phyloP scores from a whole-genome alignment of 2,113 vertebrate species.

The Stictonetta naevosa region DNA sequence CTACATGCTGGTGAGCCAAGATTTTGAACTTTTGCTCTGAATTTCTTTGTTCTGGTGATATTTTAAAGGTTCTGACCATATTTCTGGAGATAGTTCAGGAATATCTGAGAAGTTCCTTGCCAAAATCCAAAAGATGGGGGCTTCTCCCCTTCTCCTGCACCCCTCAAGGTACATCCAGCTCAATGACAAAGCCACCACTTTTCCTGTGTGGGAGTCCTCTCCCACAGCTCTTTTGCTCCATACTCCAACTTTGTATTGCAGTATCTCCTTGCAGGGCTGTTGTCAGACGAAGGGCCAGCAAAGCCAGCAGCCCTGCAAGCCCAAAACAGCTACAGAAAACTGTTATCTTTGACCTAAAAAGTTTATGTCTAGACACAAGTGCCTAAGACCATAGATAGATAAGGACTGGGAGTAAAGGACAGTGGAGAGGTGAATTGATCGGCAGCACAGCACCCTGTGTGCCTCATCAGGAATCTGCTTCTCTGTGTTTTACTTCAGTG shows the following conservation, averaged over 20 bases:
- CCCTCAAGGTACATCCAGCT: neutral
- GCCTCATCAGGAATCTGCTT: neutral
- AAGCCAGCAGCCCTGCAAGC: accelerated
- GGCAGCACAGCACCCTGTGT: neutral
- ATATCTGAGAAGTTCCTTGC: neutral
- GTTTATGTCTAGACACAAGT: neutral
- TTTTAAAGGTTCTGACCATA: neutral
- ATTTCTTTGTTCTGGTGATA: accelerated
- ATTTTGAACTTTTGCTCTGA: neutral
- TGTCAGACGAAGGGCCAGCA: neutral
- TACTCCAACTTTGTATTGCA: neutral
- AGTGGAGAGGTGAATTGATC: neutral
- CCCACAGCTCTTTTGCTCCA: accelerated
- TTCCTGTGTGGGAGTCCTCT: neutral
- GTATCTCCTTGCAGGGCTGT: neutral
- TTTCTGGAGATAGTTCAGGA: neutral
- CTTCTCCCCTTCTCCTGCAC: accelerated
- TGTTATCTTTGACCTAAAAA: neutral
- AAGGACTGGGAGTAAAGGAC: neutral
- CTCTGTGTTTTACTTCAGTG: neutral
- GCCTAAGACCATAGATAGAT: neutral
- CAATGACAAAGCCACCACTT: neutral
- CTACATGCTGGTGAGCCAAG: neutral
- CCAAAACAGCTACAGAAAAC: neutral
- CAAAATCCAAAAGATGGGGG: accelerated